A percentile compares a stretch with the other conserved stretches of the same genome.
Evolutionary conservation across 1,140 invertebrate genomes (phyloP).

Genomic region (Cataglyphis hispanica): DNA sequence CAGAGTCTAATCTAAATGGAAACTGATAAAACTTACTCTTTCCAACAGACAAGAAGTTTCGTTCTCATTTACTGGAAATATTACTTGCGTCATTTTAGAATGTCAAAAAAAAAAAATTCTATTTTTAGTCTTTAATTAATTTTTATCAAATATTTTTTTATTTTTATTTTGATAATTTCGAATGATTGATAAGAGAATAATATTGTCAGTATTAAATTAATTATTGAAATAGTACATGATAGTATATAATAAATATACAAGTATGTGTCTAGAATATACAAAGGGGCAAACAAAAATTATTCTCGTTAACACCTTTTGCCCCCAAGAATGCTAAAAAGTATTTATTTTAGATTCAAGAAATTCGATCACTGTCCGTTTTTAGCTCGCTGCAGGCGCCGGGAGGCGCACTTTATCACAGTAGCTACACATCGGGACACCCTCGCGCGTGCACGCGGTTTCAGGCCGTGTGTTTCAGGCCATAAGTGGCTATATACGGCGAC

Average conservation of each 20-base stretch:
- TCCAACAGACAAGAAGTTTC: neutral
- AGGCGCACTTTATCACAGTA: conserved; percentile 58
- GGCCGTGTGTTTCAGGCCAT: conserved; percentile 32
- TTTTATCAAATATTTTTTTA: neutral
- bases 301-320: neutral
- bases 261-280: neutral
- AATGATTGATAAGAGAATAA: neutral
- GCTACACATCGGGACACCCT: conserved; percentile 42
- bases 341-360: neutral
- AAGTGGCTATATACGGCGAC: conserved; percentile 69
- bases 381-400: conserved; percentile 44
- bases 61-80: neutral
- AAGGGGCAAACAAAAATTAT: neutral
- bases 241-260: neutral
- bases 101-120: neutral
- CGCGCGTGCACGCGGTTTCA: conserved; percentile 19
- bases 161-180: neutral
- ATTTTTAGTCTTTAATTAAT: too few relatives aligned
- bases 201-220: neutral
- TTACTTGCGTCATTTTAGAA: neutral
- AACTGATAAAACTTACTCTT: neutral
- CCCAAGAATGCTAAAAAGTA: neutral
- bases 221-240: neutral
- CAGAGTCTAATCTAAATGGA: conserved; percentile 4
- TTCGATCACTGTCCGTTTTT: neutral